Base-by-base conservation (phyloP, 2,797 vertebrate species). In the Bradypodion pumilum region DNA sequence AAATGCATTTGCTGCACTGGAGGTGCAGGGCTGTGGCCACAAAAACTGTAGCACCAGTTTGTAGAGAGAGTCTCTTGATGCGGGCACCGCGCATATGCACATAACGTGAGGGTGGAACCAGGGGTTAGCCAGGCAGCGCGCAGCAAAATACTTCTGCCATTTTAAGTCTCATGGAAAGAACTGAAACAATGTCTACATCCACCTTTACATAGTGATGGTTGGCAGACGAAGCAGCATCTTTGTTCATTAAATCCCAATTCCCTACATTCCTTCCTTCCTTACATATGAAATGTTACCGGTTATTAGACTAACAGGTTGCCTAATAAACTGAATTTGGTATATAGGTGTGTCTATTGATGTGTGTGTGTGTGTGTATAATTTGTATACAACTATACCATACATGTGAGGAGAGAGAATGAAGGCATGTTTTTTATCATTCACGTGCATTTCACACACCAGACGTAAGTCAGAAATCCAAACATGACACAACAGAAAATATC, bases 1-100 rank as follows among this genome's bases (percentile, higher is more conserved):
- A 96, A 97, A 95, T 93, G 95, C 94, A 94, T 93, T 95, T 95
- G 93, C 94, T 95, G 95, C 96, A 96, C 92, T 93, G 93, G 79
- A 96, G 94, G 95, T 96, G 95, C 94, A 96, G 92, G 94, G 92
- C 94, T 96, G 94, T 90, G 92, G 95, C 94, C 95, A 93, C 94
- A 92, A 94, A n/a, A 94, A 81, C 10, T 92, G 93, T 86, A 92
- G 91, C 91, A 91, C 93, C 94, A 92, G 94, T 95, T 79, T 94
- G 94, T 93, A 92, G 93, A 95, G 95, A 95, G 93, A 95, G 94
- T 95, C 94, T 94, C 94, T n/a, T 92, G 87, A 94, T 92, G 94
- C 83, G 92, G 95, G 95, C 93, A 92, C 94, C 95, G 95, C 95
- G 93, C 94, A 95, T 95, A 85, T 95, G 94, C 94, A 95, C 95